Percentiles rank a stretch among this genome's conserved stretches.
Conservation (phyloP, 2,113 vertebrate species). For the Tyto alba region DNA sequence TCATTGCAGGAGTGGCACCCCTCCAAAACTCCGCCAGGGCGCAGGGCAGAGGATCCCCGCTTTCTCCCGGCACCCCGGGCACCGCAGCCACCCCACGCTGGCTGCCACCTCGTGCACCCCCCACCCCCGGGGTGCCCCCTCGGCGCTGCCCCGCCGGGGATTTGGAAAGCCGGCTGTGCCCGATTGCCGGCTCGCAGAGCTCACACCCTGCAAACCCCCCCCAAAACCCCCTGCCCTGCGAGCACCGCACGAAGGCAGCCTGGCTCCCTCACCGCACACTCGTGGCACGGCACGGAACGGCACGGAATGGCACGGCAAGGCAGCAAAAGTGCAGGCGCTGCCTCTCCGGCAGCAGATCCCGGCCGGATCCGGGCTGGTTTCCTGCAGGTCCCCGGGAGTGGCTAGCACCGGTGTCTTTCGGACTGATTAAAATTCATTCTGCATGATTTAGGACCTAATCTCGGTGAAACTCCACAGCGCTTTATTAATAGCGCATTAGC, state of each 20-base stretch:
- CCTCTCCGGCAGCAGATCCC: not conserved
- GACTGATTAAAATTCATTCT: constrained; percentile 59
- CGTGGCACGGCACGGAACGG: not conserved
- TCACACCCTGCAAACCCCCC: not conserved
- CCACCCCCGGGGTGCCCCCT: too few relatives aligned
- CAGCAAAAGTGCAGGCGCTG: not conserved
- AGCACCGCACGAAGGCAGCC: not conserved
- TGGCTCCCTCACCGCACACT: not conserved
- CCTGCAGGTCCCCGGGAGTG: not conserved
- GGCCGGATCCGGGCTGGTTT: not conserved
- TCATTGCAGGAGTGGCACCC: not conserved
- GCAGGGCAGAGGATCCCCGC: fast-evolving
- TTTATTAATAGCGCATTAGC: constrained; percentile 73
- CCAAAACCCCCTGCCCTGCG: too few relatives aligned
- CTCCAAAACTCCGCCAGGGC: too few relatives aligned
- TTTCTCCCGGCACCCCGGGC: not conserved
- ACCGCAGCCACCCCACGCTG: not conserved
- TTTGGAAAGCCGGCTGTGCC: not conserved
- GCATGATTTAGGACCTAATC: constrained; percentile 61
- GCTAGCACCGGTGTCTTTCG: constrained; percentile 11
- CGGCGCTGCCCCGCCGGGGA: too few relatives aligned
- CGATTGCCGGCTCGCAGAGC: not conserved
- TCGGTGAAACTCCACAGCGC: constrained; percentile 48
- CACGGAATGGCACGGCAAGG: not conserved
- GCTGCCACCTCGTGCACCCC: not conserved